Evolutionary conservation across 2,113 vertebrate genomes (phyloP).

Genomic region (Rhinopomastus cyanomelas): DNA sequence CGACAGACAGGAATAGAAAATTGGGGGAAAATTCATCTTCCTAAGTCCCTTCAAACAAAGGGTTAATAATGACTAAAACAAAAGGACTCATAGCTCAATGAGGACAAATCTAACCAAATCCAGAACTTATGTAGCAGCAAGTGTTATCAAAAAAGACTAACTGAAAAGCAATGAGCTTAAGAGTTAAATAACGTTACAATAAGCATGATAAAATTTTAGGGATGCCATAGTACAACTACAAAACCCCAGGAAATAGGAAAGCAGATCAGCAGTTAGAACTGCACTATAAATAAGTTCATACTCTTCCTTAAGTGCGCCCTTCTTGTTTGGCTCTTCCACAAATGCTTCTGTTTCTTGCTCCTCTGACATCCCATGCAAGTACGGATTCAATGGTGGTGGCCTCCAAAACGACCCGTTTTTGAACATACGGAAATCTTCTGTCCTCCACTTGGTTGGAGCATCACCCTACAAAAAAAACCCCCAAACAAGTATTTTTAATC

Average conservation of each 20-base stretch:
- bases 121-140: not conserved
- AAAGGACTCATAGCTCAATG: not conserved
- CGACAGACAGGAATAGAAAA: not conserved
- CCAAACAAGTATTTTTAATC: not conserved
- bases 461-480: slow-evolving; percentile 82
- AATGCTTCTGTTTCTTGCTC: slow-evolving; percentile 90
- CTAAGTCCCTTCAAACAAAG: not conserved
- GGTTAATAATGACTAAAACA: not conserved
- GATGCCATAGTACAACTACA: not conserved
- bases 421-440: slow-evolving; percentile 97
- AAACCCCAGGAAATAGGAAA: not conserved
- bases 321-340: slow-evolving; percentile 90
- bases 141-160: not conserved
- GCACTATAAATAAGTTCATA: slow-evolving; percentile 67
- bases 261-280: not conserved
- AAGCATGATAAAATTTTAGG: not conserved
- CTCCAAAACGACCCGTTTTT: slow-evolving; percentile 98
- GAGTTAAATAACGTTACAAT: not conserved
- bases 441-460: slow-evolving; percentile 94
- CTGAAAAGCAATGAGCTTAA: not conserved
- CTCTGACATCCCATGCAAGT: slow-evolving; percentile 92
- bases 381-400: slow-evolving; percentile 94
- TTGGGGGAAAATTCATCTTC: not conserved
- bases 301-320: slow-evolving; percentile 97
- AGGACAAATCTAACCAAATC: not conserved